Base-by-base conservation (phyloP, 1,140 invertebrate genomes). In the Euura saliciscinereae region DNA sequence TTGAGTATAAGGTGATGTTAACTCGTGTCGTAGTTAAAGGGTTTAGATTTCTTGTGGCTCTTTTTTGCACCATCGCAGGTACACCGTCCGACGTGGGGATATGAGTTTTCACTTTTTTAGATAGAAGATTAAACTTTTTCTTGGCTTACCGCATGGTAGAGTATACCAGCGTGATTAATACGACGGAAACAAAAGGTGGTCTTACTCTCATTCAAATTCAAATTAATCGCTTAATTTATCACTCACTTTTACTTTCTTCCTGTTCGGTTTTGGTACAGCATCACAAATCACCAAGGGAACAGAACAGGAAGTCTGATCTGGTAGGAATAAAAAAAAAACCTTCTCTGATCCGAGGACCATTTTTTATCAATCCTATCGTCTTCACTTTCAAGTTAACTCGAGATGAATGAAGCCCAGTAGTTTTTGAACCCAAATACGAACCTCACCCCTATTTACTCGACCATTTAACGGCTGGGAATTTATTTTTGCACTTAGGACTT, bases 171-270 rank as follows among this genome's bases (percentile, higher is more conserved):
- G 8, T 67, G 66, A 67, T 67, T 67, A 67, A 67, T 43, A 67
- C 7, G 66, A 44, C 51, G 13, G 66, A 42, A 67, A 67, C 8
- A 11, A 67, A 67, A 44, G 66, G 5, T 42, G 66, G 43, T 67
- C 42, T 11, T 67, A 67, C 28, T 67, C 43, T 67, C 4, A 67
- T 67, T 44, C 43, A 67, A 67, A 67, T 67, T 67, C 43, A 67
- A 67, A 67, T 67, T 67, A 67, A 67, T 67, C 43, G 43, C 28
- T 67, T 67, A 67, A 67, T 67, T 67, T 42, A 67, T 67, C 66
- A 67, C 43, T 28, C 66, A 67, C 66, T 67, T n/a, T 67, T 44
- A 67, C 66, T 67, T 67, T 67, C 66, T 42, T 59, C 51, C 8
- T 28, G 66, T 67, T 67, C 13, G 66, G 13, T 42, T 44, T 28